phyloP scores from a whole-genome alignment of 2,888 invertebrate species.

The Dryomyza anilis region DNA sequence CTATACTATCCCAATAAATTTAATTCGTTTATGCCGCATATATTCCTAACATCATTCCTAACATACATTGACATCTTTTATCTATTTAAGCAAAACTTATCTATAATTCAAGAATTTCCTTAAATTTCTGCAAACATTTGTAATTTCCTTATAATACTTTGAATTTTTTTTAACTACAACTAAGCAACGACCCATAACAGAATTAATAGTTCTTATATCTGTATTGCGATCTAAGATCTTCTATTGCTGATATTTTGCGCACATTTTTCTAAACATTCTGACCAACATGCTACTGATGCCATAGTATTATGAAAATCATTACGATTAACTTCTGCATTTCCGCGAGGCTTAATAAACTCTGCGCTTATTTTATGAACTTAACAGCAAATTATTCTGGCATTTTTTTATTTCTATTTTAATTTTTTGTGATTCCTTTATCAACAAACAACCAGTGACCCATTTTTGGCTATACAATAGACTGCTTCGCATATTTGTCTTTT shows the following conservation, averaged over 20 bases:
- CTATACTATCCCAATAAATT: too few relatives aligned
- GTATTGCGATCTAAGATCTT: not conserved
- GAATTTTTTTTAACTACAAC: too few relatives aligned
- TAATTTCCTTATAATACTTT: too few relatives aligned
- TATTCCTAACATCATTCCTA: too few relatives aligned
- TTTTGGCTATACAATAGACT: conserved; percentile 6
- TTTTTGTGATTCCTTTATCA: not conserved
- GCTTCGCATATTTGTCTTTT: not conserved
- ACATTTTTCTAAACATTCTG: not conserved
- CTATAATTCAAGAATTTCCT: too few relatives aligned
- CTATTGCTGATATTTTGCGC: not conserved
- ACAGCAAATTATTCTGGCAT: not conserved
- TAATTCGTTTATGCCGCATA: too few relatives aligned
- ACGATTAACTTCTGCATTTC: not conserved
- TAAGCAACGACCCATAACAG: too few relatives aligned
- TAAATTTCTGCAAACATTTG: too few relatives aligned
- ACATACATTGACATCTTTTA: too few relatives aligned
- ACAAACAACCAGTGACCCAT: conserved; percentile 7
- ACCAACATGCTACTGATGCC: not conserved
- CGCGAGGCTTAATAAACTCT: conserved; percentile 6
- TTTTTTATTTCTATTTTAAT: not conserved
- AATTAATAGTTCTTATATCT: too few relatives aligned
- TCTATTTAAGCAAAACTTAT: too few relatives aligned
- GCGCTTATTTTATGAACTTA: not conserved
- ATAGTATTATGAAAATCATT: conserved; percentile 8